Percentiles rank a stretch among this genome's conserved stretches.
These are phyloP conservation scores for Aurelia aurita DNA, from an alignment of 30 jellyfish, hydroid and myxozoan species.

Conservation along the genomic window DNA sequence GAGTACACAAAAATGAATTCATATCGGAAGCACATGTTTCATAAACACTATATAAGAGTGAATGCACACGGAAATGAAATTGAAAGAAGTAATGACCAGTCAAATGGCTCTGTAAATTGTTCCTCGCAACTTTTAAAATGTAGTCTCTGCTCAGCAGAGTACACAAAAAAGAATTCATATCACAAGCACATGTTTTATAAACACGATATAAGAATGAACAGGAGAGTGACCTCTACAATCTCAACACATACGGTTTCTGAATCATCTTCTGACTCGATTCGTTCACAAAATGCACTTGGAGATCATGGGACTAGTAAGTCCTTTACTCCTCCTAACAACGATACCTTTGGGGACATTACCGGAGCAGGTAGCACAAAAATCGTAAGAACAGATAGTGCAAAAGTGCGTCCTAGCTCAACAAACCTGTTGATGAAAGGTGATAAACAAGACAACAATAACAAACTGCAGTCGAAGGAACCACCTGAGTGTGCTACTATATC, in stretches of 20 bases:
- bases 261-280: background rate
- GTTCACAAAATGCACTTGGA: no score
- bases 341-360: no score
- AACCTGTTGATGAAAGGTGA: no score
- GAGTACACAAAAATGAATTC: conserved; percentile 3
- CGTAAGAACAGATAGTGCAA: no score
- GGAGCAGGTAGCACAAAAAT: no score
- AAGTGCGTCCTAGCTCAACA: no score
- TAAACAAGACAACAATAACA: no score
- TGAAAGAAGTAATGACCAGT: background rate
- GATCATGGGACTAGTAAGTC: no score
- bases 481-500: no score
- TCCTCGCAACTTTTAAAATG: background rate
- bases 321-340: no score
- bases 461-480: no score
- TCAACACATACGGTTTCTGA: background rate
- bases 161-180: background rate
- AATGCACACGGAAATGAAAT: background rate
- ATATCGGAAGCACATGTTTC: conserved; percentile 7
- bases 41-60: background rate
- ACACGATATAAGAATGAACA: background rate
- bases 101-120: background rate
- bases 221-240: background rate
- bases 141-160: conserved; percentile 28
- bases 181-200: conserved; percentile 9